Base-by-base conservation (phyloP, 2,888 invertebrate species). In the Monoplex corrugatus region DNA sequence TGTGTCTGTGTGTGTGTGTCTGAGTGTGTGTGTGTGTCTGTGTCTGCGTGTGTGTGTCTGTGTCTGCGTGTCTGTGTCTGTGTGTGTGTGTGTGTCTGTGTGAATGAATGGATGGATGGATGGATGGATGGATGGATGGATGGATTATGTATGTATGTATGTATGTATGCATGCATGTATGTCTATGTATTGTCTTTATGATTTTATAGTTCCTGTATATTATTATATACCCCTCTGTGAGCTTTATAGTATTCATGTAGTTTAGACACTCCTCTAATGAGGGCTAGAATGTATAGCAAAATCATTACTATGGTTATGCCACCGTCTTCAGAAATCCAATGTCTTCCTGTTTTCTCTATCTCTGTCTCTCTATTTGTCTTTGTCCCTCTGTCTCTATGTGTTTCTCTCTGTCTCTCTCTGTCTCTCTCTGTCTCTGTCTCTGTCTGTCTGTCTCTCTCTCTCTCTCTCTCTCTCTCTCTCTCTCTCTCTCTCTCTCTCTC, bases 101-200 rank as follows among this genome's bases (percentile, higher is more conserved):
- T 96, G 97, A 88, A 96, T 97, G 89, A 97, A 97, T 91, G 97
- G 97, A 93, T 96, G 57, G 57, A 57, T 5, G 57, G 57, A 57
- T 57, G 57, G 57, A 57, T 57, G 57, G 57, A 57, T 57, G 57
- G 57, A 57, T 57, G 57, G 57, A 5, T 57, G 57, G 57, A 57
- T 50, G 57, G 57, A n/a, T n/a, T n/a, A n/a, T n/a, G n/a, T n/a
- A n/a, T n/a, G n/a, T n/a, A n/a, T n/a, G n/a, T n/a, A n/a, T n/a
- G n/a, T n/a, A n/a, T n/a, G n/a, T n/a, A n/a, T n/a, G n/a, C n/a
- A n/a, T n/a, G n/a, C n/a, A n/a, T n/a, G n/a, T n/a, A n/a, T n/a
- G n/a, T n/a, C n/a, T n/a, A n/a, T n/a, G n/a, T n/a, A n/a, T n/a
- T n/a, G n/a, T n/a, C n/a, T n/a, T n/a, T n/a, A n/a, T 97, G 50